Percentiles rank a stretch among this genome's conserved stretches.
phyloP scores from a whole-genome alignment of 2,113 vertebrate species.

The Oostethus manadensis region DNA sequence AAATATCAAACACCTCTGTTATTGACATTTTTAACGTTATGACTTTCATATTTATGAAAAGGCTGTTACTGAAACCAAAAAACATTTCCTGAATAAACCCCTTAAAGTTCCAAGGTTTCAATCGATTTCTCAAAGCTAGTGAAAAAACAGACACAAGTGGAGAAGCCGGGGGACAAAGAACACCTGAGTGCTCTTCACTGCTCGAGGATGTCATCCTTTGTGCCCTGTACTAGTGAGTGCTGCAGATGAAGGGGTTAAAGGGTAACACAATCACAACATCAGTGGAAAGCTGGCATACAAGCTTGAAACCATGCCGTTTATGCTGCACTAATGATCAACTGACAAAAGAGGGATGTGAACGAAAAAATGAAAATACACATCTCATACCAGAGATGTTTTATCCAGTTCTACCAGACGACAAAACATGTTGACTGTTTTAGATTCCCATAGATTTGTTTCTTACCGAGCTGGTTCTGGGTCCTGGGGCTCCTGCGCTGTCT shows the following conservation, averaged over 20 bases:
- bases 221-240: constrained; percentile 1
- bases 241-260: constrained; percentile 21
- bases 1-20: not conserved
- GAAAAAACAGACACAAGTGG: not conserved
- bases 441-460: constrained; percentile 47
- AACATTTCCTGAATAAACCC: not conserved
- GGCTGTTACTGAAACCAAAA: not conserved
- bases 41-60: not conserved
- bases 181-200: not conserved
- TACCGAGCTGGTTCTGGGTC: constrained; percentile 88
- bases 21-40: not conserved
- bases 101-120: not conserved
- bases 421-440: not conserved
- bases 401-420: not conserved
- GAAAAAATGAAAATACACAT: not conserved
- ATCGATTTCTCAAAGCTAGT: not conserved
- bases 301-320: constrained; percentile 3
- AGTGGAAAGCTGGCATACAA: constrained; percentile 21
- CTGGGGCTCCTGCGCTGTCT: constrained; percentile 81
- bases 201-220: not conserved
- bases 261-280: constrained; percentile 13
- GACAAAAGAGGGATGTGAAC: not conserved
- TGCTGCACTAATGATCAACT: not conserved
- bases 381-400: not conserved
- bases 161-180: not conserved